These are phyloP conservation scores for Charadrius vociferus DNA, from an alignment of 2,113 vertebrate genomes.

Conservation along the genomic window DNA sequence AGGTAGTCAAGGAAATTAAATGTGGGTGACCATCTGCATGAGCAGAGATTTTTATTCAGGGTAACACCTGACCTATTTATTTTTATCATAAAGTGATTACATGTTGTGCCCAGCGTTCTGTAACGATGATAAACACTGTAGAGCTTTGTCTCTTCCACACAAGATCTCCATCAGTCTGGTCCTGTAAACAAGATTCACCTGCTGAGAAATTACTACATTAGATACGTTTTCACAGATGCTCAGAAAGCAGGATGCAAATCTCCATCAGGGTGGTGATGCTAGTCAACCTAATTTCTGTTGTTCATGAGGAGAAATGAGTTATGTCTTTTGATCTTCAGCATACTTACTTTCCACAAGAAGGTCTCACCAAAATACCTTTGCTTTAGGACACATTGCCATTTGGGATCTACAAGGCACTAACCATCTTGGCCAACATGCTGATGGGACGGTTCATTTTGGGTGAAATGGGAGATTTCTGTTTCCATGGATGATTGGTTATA, in stretches of 20 bases:
- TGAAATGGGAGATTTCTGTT: background rate
- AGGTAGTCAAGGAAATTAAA: background rate
- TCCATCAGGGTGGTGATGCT: background rate
- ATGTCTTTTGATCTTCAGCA: background rate
- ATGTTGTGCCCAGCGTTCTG: background rate
- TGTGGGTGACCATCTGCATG: background rate
- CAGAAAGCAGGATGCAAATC: background rate
- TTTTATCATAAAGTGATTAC: background rate
- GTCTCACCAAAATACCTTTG: background rate
- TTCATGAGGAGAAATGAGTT: background rate
- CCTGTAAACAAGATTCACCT: background rate
- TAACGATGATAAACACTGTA: background rate
- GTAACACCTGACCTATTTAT: background rate
- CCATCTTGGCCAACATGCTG: background rate
- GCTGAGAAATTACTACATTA: background rate
- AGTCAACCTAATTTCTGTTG: background rate
- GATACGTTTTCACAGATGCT: background rate
- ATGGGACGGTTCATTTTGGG: background rate
- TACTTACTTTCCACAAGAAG: background rate
- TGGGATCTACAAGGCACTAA: background rate
- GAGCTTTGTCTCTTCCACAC: background rate
- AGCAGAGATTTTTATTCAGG: background rate
- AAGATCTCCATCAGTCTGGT: background rate
- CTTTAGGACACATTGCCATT: background rate
- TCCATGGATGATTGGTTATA: background rate